These are phyloP conservation scores for Omphaloscelis lunosa DNA, from an alignment of 2,888 invertebrate species.

Conservation along the genomic window DNA sequence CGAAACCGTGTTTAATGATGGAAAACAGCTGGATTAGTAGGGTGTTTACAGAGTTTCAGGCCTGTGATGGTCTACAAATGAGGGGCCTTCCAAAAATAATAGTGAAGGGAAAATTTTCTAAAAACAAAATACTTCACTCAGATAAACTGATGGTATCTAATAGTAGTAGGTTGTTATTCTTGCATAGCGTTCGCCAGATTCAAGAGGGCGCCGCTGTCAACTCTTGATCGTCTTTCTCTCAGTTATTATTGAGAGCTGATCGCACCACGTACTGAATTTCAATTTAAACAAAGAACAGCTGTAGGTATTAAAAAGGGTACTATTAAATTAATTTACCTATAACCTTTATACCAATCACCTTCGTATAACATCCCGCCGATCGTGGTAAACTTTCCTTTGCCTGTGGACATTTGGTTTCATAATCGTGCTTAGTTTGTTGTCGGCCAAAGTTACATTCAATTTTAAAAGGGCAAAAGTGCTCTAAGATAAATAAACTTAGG, in stretches of 20 bases:
- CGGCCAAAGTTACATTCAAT: no score
- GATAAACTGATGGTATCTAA: neutral
- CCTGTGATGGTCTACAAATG: no score
- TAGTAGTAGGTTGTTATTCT: neutral
- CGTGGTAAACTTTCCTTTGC: constrained; percentile 88
- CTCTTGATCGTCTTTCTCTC: neutral
- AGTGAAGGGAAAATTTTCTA: neutral
- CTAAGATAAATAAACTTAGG: neutral
- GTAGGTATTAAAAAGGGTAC: neutral
- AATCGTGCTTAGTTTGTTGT: neutral
- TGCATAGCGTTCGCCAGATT: neutral
- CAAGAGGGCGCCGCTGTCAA: neutral
- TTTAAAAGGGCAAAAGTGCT: neutral
- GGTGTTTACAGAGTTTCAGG: neutral
- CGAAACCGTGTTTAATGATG: constrained; percentile 89
- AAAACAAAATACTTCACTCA: no score
- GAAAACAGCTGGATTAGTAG: neutral
- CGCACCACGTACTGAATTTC: neutral
- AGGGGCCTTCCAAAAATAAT: neutral
- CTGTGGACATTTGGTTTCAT: constrained; percentile 73
- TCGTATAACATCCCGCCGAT: constrained; percentile 90
- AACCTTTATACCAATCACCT: constrained; percentile 91
- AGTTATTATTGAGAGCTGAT: neutral
- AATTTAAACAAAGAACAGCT: neutral
- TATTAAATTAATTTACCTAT: constrained; percentile 76